These are phyloP conservation scores for Rambutsinella grinnellia DNA, from an alignment of 2,888 invertebrate species.

Conservation along the genomic window DNA sequence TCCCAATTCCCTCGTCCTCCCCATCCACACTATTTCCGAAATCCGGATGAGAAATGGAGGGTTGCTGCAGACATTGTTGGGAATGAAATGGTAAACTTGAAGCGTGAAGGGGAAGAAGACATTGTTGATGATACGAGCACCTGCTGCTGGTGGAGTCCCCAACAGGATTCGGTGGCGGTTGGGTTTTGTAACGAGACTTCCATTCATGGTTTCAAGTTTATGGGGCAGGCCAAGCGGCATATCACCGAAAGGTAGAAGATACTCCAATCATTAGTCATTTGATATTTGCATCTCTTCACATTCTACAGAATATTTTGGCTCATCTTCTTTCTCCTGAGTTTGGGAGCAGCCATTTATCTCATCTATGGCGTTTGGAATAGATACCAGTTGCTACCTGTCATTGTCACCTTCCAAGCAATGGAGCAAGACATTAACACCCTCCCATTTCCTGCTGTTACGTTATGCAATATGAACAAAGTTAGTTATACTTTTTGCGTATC, in stretches of 20 bases:
- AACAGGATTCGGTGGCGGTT: background rate
- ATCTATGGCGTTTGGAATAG: conserved; percentile 55
- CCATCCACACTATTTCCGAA: background rate
- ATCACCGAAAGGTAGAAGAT: conserved; percentile 6
- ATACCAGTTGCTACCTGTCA: conserved; percentile 49
- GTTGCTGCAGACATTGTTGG: conserved; percentile 1
- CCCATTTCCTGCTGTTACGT: conserved; percentile 58
- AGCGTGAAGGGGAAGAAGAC: background rate
- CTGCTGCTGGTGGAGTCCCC: conserved; percentile 10
- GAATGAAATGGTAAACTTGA: background rate
- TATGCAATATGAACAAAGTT: conserved; percentile 56
- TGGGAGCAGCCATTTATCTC: conserved; percentile 46
- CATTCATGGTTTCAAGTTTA: conserved; percentile 24
- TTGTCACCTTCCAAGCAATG: conserved; percentile 53
- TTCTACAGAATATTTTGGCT: conserved; percentile 56
- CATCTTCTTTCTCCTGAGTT: conserved; percentile 31
- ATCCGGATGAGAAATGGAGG: conserved; percentile 10
- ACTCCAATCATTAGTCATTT: background rate
- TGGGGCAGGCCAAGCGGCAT: conserved; percentile 20
- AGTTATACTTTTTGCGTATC: background rate
- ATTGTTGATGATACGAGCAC: background rate
- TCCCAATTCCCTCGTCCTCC: background rate
- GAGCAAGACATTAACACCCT: conserved; percentile 45
- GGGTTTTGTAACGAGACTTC: conserved; percentile 15
- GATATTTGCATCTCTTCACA: background rate